These are phyloP conservation scores for Desoria tigrina DNA, from an alignment of 2,888 invertebrate genomes.

Conservation along the genomic window DNA sequence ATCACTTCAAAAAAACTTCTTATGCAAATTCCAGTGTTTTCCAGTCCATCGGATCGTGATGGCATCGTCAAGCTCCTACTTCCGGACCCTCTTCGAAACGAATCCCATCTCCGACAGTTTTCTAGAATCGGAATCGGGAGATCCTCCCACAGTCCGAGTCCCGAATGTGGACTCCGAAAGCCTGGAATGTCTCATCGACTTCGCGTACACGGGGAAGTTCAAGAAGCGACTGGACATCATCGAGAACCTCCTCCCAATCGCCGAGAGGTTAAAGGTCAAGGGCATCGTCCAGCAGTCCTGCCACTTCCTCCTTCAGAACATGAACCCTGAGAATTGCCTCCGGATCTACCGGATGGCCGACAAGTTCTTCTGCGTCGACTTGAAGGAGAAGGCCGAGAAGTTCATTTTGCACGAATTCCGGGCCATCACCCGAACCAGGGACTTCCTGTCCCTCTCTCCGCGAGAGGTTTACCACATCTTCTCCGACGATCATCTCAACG, in stretches of 20 bases:
- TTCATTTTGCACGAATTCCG: slow-evolving; percentile 61
- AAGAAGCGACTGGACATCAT: slow-evolving; percentile 68
- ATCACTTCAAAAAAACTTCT: slow-evolving; percentile 55
- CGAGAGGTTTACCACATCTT: slow-evolving; percentile 68
- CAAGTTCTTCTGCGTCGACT: slow-evolving; percentile 5
- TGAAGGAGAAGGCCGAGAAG: background rate
- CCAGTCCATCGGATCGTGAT: slow-evolving; percentile 70
- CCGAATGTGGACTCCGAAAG: slow-evolving; percentile 58
- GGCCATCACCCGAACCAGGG: slow-evolving; percentile 65
- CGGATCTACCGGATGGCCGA: slow-evolving; percentile 71
- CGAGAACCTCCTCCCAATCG: slow-evolving; percentile 68
- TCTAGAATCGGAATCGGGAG: slow-evolving; percentile 56
- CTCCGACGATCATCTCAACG: slow-evolving; percentile 71
- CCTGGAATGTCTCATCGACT: slow-evolving; percentile 70
- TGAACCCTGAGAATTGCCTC: slow-evolving; percentile 69
- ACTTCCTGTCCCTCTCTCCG: slow-evolving; percentile 65
- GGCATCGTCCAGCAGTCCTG: slow-evolving; percentile 72
- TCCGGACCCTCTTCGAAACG: slow-evolving; percentile 71
- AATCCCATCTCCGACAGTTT: slow-evolving; percentile 64
- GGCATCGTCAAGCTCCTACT: slow-evolving; percentile 72
- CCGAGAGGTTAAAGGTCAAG: slow-evolving; percentile 72
- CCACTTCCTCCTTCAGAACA: slow-evolving; percentile 66
- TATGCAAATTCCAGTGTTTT: slow-evolving; percentile 54
- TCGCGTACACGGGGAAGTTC: slow-evolving; percentile 72
- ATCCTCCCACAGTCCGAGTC: slow-evolving; percentile 65